Evolutionary conservation across 2,888 invertebrate species (phyloP).

Genomic region (Meteorus cinctellus): DNA sequence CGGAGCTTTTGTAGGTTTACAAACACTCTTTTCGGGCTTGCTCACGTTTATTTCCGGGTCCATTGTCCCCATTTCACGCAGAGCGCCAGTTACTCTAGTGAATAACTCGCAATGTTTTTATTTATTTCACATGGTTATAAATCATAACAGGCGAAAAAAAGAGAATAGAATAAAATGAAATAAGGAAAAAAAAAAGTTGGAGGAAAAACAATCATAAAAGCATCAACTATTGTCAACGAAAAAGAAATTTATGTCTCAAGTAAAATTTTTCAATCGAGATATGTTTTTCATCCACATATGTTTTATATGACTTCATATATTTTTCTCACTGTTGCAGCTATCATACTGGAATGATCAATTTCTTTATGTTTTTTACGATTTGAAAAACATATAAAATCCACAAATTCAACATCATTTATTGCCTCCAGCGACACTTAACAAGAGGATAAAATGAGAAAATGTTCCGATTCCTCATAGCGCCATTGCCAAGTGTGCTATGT

Average conservation of each 20-base stretch:
- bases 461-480: not conserved
- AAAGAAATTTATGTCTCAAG: not conserved
- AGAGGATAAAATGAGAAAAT: not conserved
- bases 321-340: not conserved
- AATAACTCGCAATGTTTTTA: conserved; percentile 22
- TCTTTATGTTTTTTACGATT: not conserved
- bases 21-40: conserved; percentile 15
- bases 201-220: not conserved
- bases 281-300: conserved; percentile 3
- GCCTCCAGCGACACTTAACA: conserved; percentile 1
- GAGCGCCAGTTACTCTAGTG: conserved; percentile 21
- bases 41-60: conserved; percentile 19
- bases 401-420: not conserved
- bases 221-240: not conserved
- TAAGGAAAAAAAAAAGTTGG: not conserved
- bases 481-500: no score
- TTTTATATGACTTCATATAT: not conserved
- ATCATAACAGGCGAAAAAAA: not conserved
- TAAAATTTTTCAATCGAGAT: conserved; percentile 1
- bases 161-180: not conserved
- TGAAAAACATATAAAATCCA: conserved; percentile 1
- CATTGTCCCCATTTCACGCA: conserved; percentile 28
- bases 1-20: not conserved
- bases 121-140: not conserved
- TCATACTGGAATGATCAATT: not conserved